Evolutionary conservation across 2,888 invertebrate genomes (phyloP), one percentile per base, ranked within the genome.

Genomic region (Eupithecia centaureata): DNA sequence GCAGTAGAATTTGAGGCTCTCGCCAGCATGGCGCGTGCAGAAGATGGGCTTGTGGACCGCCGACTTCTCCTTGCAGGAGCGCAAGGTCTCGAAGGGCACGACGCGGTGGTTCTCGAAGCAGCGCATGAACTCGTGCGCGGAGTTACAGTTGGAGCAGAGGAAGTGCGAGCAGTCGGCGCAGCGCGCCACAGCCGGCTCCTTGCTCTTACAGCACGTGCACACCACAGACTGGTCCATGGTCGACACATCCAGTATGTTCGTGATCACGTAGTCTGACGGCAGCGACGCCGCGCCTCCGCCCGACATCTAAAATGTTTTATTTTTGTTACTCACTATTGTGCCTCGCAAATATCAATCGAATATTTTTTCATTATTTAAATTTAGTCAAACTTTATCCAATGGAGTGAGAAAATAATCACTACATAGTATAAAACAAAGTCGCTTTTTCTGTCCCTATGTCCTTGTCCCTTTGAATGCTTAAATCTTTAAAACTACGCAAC

Each of bases 21-120:
- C 98, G 67, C 96, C 95, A 47, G 96, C 94, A 88, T 98, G 98
- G 74, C 94, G 94, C 65, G 95, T 94, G 86, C 98, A 98, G 84
- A 96, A 96, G 69, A 98, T 95, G 47, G 98, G 98, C 88, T 97
- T 98, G 83, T 98, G 98, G 76, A 98, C 96, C 63, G 97, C 96
- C 74, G 97, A 94, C 79, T 96, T 96, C 83, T 97, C 96, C 79
- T 96, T 96, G 74, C 96, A 96, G 79, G 95, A 94, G 80, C 96
- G 95, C 84, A 98, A 94, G 77, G 98, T 97, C 81, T 98, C 98
- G 83, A 98, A 96, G 54, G 97, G 96, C 63, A 98, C 96, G 47
- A 98, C 98, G 87, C 96, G 95, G 87, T 99, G 99, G 81, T 97
- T 97, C 89, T 99, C 98, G 86, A 99, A 99, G 92, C 98, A 98